These are phyloP conservation scores for Alexandromys oeconomus DNA, from an alignment of 2,797 vertebrate species.

Conservation along the genomic window DNA sequence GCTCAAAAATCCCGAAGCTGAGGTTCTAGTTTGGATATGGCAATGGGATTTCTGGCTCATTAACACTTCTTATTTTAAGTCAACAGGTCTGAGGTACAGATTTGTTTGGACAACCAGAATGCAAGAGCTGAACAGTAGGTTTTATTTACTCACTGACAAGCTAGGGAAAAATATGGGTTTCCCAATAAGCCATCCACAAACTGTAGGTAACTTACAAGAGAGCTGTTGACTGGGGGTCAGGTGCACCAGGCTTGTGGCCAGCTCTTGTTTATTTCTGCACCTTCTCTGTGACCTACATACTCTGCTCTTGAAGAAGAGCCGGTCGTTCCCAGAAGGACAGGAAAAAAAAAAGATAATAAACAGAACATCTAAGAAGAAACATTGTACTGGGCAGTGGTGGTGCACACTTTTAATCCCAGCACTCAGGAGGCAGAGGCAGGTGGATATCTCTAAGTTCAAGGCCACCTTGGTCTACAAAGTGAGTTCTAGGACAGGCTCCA, in stretches of 20 bases:
- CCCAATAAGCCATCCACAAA: neutral
- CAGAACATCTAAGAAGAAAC: conserved; percentile 62
- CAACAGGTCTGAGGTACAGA: conserved; percentile 43
- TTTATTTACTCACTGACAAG: conserved; percentile 58
- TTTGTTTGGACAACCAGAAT: conserved; percentile 55
- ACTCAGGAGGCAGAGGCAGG: neutral
- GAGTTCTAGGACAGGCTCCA: neutral
- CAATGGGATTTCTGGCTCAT: conserved; percentile 55
- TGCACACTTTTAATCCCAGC: neutral
- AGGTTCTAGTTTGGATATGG: conserved; percentile 10
- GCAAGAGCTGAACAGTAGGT: conserved; percentile 43
- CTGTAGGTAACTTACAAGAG: neutral
- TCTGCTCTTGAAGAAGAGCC: conserved; percentile 56
- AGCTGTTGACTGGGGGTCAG: conserved; percentile 44
- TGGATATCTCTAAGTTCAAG: neutral
- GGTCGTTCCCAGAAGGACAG: conserved; percentile 62
- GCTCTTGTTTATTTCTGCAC: conserved; percentile 58
- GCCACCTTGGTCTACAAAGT: neutral
- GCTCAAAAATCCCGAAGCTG: neutral
- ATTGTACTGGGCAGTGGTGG: neutral
- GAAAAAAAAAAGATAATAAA: conserved; percentile 34
- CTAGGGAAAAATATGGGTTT: conserved; percentile 36
- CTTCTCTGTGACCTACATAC: conserved; percentile 50
- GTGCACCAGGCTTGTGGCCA: conserved; percentile 18
- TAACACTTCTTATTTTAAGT: conserved; percentile 65